Conservation (phyloP, 2,113 vertebrate species). For the Mohoua ochrocephala region DNA sequence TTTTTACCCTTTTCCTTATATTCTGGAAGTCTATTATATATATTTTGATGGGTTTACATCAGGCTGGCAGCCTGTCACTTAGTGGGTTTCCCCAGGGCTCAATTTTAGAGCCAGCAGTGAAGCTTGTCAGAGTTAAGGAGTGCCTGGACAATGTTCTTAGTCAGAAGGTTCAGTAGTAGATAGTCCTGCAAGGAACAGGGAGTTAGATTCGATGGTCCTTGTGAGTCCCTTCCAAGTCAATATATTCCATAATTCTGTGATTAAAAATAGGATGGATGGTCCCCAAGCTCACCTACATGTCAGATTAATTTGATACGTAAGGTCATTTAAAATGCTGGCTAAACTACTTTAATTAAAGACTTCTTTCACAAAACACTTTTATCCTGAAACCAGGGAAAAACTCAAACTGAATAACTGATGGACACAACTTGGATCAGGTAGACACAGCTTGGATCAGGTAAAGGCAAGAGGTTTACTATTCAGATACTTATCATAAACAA, state of each 20-base stretch:
- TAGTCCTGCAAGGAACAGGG: neutral
- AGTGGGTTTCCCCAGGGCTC: neutral
- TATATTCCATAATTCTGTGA: neutral
- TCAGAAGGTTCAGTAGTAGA: neutral
- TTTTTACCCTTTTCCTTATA: neutral
- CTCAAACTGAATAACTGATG: neutral
- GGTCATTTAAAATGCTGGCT: neutral
- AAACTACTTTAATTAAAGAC: neutral
- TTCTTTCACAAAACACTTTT: neutral
- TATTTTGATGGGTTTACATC: neutral
- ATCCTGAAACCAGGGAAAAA: neutral
- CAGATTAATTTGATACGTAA: neutral
- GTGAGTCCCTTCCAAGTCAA: rapidly evolving
- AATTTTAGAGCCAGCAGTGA: neutral
- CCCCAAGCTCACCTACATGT: neutral
- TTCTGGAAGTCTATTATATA: neutral
- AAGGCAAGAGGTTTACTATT: neutral
- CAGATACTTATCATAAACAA: neutral
- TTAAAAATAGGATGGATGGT: neutral
- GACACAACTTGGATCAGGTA: neutral
- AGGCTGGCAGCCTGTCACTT: neutral
- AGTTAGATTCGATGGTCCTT: rapidly evolving
- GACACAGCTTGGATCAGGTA: neutral
- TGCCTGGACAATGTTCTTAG: rapidly evolving
- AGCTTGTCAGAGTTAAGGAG: neutral